Evolutionary conservation across 1,140 invertebrate genomes (phyloP), one percentile per base, ranked within the genome.

Genomic region (Apis laboriosa): DNA sequence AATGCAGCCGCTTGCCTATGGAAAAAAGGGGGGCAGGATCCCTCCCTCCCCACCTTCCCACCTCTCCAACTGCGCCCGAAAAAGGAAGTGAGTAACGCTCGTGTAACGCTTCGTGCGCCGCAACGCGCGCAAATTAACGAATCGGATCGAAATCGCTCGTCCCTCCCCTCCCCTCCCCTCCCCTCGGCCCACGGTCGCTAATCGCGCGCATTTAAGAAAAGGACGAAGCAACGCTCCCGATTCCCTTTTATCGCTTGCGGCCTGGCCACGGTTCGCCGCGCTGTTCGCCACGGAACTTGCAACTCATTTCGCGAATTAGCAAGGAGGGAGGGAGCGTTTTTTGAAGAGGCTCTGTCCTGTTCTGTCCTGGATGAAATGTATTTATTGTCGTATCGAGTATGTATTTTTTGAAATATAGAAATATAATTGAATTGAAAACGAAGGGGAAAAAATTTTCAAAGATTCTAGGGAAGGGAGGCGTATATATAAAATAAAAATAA

Each of bases 1-100:
- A 94, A 94, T 94, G 92, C 84, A 79, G 70, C 85, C 71, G 89
- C 88, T 80, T 56, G 68, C 70, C 80, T 80, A 86, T 80, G 61
- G 74, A 89, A 85, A 89, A 89, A 84, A 67, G 28, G 28, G 28
- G 2, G 28, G 2, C 28, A 34, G 34, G 34, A 34, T 34, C 3
- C 67, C 67, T 72, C 34, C 13, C 53, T 7, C 53, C 53, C 0
- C 13, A n/a, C n/a, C n/a, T n/a, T 1, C 1, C 76, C 53, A 55
- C 24, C 49, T 53, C 68, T 56, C 73, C 68, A 19, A 61, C 66
- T 58, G 78, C 74, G 66, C 77, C 83, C 86, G 88, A 79, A 89
- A 89, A 83, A 88, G 87, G 86, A 91, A 91, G 89, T 87, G 78
- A 86, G 84, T 24, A 24, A 24, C 24, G 82, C 78, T 34, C 34